Evolutionary conservation across 2,113 vertebrate genomes (phyloP).

Genomic region (Ophthalmolycus amberensis): DNA sequence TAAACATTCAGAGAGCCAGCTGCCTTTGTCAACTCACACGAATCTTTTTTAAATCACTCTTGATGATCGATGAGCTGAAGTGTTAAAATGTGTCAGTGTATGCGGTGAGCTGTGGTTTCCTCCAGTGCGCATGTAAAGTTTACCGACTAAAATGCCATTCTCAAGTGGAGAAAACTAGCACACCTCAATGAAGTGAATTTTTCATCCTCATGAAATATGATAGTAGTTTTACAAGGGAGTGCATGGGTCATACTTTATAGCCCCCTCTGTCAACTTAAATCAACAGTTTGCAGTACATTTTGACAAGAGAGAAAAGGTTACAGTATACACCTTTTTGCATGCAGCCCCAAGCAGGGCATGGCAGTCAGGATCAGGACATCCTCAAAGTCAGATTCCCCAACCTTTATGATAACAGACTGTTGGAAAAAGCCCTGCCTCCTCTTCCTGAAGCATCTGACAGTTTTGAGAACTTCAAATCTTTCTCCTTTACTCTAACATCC

Average conservation of each 20-base stretch:
- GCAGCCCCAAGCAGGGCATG: not conserved
- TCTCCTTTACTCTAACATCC: not conserved
- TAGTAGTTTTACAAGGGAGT: not conserved
- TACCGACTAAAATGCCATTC: not conserved
- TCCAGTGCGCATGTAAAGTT: not conserved
- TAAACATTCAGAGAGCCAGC: not conserved
- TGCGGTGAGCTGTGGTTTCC: not conserved
- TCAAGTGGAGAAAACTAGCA: not conserved
- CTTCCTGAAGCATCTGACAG: not conserved
- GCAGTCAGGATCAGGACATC: not conserved
- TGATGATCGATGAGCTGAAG: not conserved
- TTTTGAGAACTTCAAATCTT: not conserved
- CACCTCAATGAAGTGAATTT: not conserved
- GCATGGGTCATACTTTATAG: not conserved
- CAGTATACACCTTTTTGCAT: not conserved
- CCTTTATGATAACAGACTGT: too few species aligned
- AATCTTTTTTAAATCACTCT: slow-evolving; percentile 22
- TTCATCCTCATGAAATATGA: not conserved
- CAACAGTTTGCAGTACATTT: not conserved
- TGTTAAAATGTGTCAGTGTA: not conserved
- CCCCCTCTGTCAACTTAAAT: not conserved
- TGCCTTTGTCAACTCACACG: not conserved
- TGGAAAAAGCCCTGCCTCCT: too few species aligned
- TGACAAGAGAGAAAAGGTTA: not conserved
- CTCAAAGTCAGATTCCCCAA: not conserved